These are phyloP conservation scores for Seriola rivoliana DNA, from an alignment of 2,113 vertebrate species.

Conservation along the genomic window DNA sequence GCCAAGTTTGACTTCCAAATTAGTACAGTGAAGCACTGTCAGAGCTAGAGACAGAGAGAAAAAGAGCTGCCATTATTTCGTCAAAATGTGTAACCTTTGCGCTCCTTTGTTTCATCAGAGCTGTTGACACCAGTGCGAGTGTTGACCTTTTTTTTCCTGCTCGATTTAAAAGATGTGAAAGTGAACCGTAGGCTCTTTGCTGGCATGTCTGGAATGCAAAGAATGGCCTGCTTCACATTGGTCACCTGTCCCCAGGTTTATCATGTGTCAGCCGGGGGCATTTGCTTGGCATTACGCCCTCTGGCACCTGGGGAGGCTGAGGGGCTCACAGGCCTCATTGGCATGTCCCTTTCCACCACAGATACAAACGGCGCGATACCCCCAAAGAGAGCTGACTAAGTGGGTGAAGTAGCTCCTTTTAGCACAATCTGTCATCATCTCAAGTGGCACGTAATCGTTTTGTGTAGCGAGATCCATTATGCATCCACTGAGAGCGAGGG, in stretches of 20 bases:
- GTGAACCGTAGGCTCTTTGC: constrained; percentile 6
- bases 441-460: constrained; percentile 62
- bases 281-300: constrained; percentile 52
- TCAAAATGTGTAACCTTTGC: constrained; percentile 25
- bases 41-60: not conserved
- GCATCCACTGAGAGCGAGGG: constrained; percentile 57
- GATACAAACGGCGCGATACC: constrained; percentile 51
- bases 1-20: not conserved
- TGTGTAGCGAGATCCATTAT: constrained; percentile 64
- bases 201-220: constrained; percentile 53
- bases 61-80: constrained; percentile 14
- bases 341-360: constrained; percentile 35
- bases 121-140: constrained; percentile 55
- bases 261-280: constrained; percentile 58
- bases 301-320: constrained; percentile 42
- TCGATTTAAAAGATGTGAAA: constrained; percentile 43
- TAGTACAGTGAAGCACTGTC: not conserved
- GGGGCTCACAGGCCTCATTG: constrained; percentile 12
- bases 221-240: constrained; percentile 40
- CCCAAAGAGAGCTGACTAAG: constrained; percentile 70
- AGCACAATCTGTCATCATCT: constrained; percentile 73
- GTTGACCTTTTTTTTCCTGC: constrained; percentile 10
- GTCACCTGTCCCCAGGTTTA: constrained; percentile 74
- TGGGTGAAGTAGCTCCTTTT: constrained; percentile 73
- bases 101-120: constrained; percentile 43